Conservation (phyloP, 2,797 vertebrate genomes). For the Potorous gilbertii region DNA sequence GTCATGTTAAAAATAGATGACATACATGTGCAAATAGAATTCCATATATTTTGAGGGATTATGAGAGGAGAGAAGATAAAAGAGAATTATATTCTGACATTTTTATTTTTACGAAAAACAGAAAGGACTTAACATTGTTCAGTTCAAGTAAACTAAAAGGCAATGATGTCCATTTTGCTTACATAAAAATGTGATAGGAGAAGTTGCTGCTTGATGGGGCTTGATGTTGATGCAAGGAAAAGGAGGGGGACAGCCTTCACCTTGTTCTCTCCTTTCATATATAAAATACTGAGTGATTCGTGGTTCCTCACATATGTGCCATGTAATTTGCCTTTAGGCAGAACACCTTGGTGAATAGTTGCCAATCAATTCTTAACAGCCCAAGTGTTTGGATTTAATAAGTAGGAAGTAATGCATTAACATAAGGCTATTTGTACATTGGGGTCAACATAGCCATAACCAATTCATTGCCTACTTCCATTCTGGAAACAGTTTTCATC, state of each 20-base stretch:
- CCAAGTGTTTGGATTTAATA: neutral
- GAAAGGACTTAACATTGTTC: neutral
- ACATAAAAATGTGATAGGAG: neutral
- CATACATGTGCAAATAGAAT: neutral
- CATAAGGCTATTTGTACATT: neutral
- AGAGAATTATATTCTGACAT: neutral
- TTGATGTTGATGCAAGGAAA: neutral
- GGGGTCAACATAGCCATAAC: neutral
- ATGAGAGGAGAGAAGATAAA: neutral
- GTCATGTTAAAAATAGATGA: neutral
- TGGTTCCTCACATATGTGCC: neutral
- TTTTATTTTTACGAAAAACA: neutral
- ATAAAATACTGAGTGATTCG: neutral
- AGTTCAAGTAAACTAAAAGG: neutral
- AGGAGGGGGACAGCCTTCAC: neutral
- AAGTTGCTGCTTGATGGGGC: neutral
- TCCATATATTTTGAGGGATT: too few species aligned
- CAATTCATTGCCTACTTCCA: neutral
- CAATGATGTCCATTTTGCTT: neutral
- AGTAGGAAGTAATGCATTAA: neutral
- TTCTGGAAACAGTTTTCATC: conserved; percentile 15
- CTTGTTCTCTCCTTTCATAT: neutral
- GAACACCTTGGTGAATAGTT: neutral
- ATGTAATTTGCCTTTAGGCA: neutral
- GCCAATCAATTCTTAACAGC: neutral